phyloP scores from a whole-genome alignment of 2,113 vertebrate genomes.

The Phocoena phocoena region DNA sequence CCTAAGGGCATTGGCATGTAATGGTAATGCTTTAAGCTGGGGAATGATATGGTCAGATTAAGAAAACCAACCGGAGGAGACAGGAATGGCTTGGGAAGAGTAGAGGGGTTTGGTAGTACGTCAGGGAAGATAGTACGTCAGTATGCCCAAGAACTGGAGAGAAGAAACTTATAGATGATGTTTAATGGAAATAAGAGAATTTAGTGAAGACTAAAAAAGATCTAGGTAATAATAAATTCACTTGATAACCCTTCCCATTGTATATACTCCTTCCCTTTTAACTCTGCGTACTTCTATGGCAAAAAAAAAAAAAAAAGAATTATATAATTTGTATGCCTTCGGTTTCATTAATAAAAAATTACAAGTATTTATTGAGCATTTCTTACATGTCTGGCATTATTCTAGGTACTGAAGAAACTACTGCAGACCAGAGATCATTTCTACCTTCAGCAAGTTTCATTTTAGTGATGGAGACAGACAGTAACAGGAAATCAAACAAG shows the following conservation, averaged over 20 bases:
- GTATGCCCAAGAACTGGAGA: not conserved
- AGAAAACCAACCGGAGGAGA: not conserved
- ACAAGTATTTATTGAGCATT: not conserved
- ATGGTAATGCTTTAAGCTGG: not conserved
- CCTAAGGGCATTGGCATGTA: not conserved
- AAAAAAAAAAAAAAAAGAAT: not conserved
- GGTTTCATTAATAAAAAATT: not conserved
- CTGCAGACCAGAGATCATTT: not conserved
- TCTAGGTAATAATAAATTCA: not conserved
- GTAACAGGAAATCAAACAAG: not conserved
- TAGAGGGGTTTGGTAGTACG: not conserved
- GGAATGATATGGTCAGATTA: not conserved
- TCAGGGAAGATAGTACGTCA: not conserved
- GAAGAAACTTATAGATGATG: not conserved
- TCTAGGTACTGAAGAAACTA: not conserved
- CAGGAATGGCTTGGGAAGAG: not conserved
- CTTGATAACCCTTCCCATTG: not conserved
- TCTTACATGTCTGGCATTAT: not conserved
- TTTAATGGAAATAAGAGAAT: not conserved
- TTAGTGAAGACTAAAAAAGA: not conserved
- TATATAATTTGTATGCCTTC: not conserved
- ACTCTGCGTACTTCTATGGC: not conserved
- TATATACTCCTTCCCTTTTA: not conserved
- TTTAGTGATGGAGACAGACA: not conserved
- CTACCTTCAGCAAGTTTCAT: not conserved